These are phyloP conservation scores for Alentia gelatinosa DNA, from an alignment of 2,888 invertebrate genomes.

Conservation along the genomic window DNA sequence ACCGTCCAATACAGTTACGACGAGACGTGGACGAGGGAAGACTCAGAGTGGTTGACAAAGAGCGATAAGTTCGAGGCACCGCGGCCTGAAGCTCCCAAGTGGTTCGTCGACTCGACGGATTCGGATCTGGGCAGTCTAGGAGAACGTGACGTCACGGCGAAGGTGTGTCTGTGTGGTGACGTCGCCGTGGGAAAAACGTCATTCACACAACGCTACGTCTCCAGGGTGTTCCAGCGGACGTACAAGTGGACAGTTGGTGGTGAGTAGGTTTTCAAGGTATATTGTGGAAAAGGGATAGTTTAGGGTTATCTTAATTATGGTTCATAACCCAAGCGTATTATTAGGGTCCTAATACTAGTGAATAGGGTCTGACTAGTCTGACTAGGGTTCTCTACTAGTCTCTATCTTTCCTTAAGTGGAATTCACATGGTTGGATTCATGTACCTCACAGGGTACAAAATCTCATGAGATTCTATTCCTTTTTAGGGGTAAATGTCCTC, in stretches of 20 bases:
- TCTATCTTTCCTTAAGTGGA: too few species aligned
- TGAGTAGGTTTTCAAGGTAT: slow-evolving; percentile 65
- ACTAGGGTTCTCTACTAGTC: too few species aligned
- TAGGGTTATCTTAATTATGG: too few species aligned
- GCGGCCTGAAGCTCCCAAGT: not conserved
- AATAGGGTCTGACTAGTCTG: too few species aligned
- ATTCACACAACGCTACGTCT: slow-evolving; percentile 83
- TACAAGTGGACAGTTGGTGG: slow-evolving; percentile 84
- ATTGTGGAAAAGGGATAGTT: too few species aligned
- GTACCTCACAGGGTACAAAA: too few species aligned
- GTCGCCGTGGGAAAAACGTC: slow-evolving; percentile 82
- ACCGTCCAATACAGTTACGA: not conserved
- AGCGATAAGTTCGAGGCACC: not conserved
- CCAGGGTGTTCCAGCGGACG: slow-evolving; percentile 82
- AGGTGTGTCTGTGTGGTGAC: slow-evolving; percentile 78
- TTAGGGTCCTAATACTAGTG: too few species aligned
- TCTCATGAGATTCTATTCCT: too few species aligned
- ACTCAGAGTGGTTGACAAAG: not conserved
- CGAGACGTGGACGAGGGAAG: not conserved
- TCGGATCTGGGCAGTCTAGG: not conserved
- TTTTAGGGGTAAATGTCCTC: too few species aligned
- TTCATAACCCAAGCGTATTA: too few species aligned
- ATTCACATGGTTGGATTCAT: too few species aligned
- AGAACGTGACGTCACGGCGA: not conserved
- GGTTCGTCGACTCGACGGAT: not conserved